Base-by-base conservation (phyloP, 2,888 invertebrate species). In the Calliphora vomitoria region DNA sequence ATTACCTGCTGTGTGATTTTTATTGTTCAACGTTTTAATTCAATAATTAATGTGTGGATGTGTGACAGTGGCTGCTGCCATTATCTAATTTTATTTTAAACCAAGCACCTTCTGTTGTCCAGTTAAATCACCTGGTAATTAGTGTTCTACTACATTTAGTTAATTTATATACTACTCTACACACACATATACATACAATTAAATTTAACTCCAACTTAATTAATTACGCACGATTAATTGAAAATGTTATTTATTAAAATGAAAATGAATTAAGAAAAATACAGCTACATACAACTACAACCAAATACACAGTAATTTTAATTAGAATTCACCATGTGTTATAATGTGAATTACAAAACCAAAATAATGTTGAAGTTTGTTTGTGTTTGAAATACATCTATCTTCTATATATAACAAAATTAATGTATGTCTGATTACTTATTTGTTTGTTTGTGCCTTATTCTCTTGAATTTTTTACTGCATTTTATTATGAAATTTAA, bases 211-310 rank as follows among this genome's bases (percentile, higher is more conserved):
- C 44, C 20, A 47, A 47, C 47, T 74, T 44, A 47, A 69, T 85
- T 80, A 80, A 81, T 85, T 85, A 80, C 35, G 47, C 8, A 35
- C 85, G 80, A 85, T 85, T 85, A 85, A 85, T 85, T 85, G 80
- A 81, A 81, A 75, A 64, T 69, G 80, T 71, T 68, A 69, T 80
- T 85, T 80, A 62, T 76, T 68, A 50, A 80, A 68, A 53, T 47
- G 20, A 25, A 75, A 68, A 75, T 66, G 6, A 18, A 53, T 18
- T 13, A 20, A 44, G 8, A 15, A 35, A 38, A 31, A 15, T 20
- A 15, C 5, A 44, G 4, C 35, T 10, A 69, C 8, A n/a, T 3
- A 71, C 31, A 25, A 60, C 1, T 13, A 50, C 35, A 44, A 35
- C 11, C n/a, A 2, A 72, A 53, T 72, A 31, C 50, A 64, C 8